Percentiles rank a stretch among this genome's conserved stretches.
Evolutionary conservation across 2,888 invertebrate genomes (phyloP).

Genomic region (Agrilus biguttatus): DNA sequence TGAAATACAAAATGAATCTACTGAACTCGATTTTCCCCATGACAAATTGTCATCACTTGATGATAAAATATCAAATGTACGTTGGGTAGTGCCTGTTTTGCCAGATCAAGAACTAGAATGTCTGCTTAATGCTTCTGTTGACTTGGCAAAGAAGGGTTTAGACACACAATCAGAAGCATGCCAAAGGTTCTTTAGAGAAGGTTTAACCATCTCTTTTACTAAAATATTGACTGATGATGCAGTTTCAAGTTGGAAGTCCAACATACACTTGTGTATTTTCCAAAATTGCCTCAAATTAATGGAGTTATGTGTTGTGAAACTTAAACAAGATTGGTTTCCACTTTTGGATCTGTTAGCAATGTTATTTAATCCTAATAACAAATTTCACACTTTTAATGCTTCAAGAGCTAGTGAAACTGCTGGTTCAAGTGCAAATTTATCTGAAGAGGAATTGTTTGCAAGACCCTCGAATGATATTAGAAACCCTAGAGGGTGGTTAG

Average conservation of each 20-base stretch:
- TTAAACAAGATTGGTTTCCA: constrained; percentile 81
- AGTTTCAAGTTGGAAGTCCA: constrained; percentile 93
- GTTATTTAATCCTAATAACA: constrained; percentile 90
- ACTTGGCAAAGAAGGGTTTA: constrained; percentile 74
- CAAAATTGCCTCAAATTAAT: constrained; percentile 86
- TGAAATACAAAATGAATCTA: constrained; percentile 26
- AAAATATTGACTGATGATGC: constrained; percentile 97
- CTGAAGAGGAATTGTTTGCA: constrained; percentile 61
- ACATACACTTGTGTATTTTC: constrained; percentile 90
- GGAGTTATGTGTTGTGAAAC: constrained; percentile 83
- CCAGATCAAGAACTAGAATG: constrained; percentile 93
- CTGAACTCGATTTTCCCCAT: constrained; percentile 68
- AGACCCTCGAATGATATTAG: constrained; percentile 66
- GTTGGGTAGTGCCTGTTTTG: constrained; percentile 95
- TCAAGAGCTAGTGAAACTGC: constrained; percentile 60
- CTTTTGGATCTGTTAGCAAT: constrained; percentile 83
- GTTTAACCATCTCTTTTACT: constrained; percentile 84
- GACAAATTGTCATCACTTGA: constrained; percentile 77
- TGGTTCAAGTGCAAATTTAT: constrained; percentile 41
- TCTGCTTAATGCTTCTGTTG: constrained; percentile 76
- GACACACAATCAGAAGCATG: constrained; percentile 82
- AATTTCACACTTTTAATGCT: constrained; percentile 82
- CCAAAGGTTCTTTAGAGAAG: constrained; percentile 89
- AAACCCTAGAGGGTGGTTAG: constrained; percentile 86
- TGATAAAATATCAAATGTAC: constrained; percentile 89